Evolutionary conservation across 2,797 vertebrate species (phyloP), one percentile per base, ranked within the genome.

Genomic region (Enteromius treurensis): DNA sequence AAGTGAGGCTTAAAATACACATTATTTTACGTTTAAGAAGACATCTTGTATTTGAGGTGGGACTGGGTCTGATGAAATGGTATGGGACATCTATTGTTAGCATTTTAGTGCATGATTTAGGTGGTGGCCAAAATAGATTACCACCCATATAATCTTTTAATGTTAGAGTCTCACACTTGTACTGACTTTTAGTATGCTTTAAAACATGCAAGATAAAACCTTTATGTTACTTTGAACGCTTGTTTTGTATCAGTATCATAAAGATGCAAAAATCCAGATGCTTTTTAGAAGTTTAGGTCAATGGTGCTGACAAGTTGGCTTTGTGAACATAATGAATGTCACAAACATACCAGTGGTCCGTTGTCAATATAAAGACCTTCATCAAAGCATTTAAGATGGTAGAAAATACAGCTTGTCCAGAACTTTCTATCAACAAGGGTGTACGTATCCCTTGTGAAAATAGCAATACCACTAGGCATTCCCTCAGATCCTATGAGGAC

Each of bases 81-180:
- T 23, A 45, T 3, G 3, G 40, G 21, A 17, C 11, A 45, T 67
- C 21, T 26, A 14, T 45, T 15, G 11, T 15, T 26, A 45, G 34
- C 9, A 7, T 13, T 23, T 37, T 19, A 68, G 32, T 65, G 29
- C 6, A 1, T 60, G 26, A 32, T 64, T 64, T 69, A 68, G 79
- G 62, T 81, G 86, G 75, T 80, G 37, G 26, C 10, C 67, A 58
- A 77, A 34, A 76, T 23, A 32, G 67, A 49, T 62, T 53, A 76
- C 10, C 37, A 71, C 15, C 32, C 68, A 32, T 14, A 53, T 47
- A 67, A 62, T 76, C 29, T 71, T 34, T 19, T 47, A 29, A 14
- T 21, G 23, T 53, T 13, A 14, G 21, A 26, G 8, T 37, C 47
- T 69, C 11, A 67, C 21, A 40, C 5, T 23, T 40, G 37, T 23